Base-by-base conservation (phyloP, 2,888 invertebrate genomes). In the Biston betularia region DNA sequence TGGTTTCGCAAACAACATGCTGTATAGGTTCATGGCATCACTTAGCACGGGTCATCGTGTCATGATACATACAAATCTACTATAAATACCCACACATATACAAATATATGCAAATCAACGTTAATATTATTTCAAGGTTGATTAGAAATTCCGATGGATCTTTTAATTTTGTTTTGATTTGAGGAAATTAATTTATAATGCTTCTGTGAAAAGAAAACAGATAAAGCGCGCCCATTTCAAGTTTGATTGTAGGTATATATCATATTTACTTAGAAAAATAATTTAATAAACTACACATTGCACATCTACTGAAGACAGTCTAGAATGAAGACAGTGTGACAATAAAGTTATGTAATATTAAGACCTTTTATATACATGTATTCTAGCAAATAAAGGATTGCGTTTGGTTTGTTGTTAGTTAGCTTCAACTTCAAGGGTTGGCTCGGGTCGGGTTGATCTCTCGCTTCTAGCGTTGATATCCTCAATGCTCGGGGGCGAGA, bases 51-150 rank as follows among this genome's bases (percentile, higher is more conserved):
- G 68, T 68, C 64, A 57, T 53, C 42, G 64, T 68, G 64, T 57
- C 64, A 59, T 38, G 57, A 56, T 63, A 56, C 49, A 58, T 50
- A 55, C 52, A 60, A 64, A 54, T 61, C 33, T 53, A 48, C 58
- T n/a, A 60, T 50, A 50, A 60, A 57, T 14, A 55, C 35, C 8
- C 7, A 55, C 48, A 42, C 6, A 14, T 24, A 54, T 12, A 65
- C 42, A 63, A 63, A 68, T 62, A 40, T 65, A 67, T 72, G 65
- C 57, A 57, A 69, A 65, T 72, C 11, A 1, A 48, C 48, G 42
- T 52, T 59, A 61, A 68, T 64, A 49, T 57, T 46, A 24, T 38
- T 58, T 66, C 71, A 71, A 71, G 68, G 71, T 61, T 38, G 44
- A 67, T 65, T 65, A 42, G 65, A 68, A 68, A 68, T 68, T 58